Evolutionary conservation across 2,113 vertebrate species (phyloP), one percentile per base, ranked within the genome.

Genomic region (Conger conger): DNA sequence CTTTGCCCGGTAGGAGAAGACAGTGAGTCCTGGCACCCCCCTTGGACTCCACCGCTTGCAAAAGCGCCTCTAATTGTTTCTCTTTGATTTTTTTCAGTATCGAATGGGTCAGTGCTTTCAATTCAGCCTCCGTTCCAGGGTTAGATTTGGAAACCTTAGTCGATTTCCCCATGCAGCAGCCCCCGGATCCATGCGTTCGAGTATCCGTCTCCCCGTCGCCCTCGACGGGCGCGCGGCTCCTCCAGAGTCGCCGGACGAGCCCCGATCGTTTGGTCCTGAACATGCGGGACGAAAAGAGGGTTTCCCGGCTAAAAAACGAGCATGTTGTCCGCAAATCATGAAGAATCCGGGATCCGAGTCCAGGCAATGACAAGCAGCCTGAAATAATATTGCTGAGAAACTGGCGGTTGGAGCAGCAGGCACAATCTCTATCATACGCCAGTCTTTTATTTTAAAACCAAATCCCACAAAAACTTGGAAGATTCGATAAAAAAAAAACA

Each of bases 231-330:
- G 96, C 97, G 78, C 97, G 97, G 95, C 96, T 98, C 95, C 97
- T 95, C 97, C 98, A 99, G 92, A 99, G 97, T 96, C 97, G 97
- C 95, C 97, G 97, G 94, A 98, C 96, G 94, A 98, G 97, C 95
- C 96, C 96, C 95, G 97, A 97, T 92, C 97, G 97, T 98, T 98
- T 99, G 97, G 97, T 98, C 98, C 97, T 97, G 96, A 99, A 98
- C 98, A 99, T 99, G 93, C 96, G 98, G 97, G 97, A 97, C 94
- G 96, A 96, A 93, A 96, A 95, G 94, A 96, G 93, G 95, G 93
- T 95, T 93, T 92, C 94, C 95, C 97, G 96, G 97, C 97, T 99
- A 98, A 97, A 95, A 95, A 97, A 95, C 96, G 97, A 96, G 96
- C 97, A 97, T 97, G 96, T 94, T 97, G 96, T 96, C 96, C 97